Evolutionary conservation across 1,140 invertebrate species (phyloP), one percentile per base, ranked within the genome.

Genomic region (Drosophila mojavensis): DNA sequence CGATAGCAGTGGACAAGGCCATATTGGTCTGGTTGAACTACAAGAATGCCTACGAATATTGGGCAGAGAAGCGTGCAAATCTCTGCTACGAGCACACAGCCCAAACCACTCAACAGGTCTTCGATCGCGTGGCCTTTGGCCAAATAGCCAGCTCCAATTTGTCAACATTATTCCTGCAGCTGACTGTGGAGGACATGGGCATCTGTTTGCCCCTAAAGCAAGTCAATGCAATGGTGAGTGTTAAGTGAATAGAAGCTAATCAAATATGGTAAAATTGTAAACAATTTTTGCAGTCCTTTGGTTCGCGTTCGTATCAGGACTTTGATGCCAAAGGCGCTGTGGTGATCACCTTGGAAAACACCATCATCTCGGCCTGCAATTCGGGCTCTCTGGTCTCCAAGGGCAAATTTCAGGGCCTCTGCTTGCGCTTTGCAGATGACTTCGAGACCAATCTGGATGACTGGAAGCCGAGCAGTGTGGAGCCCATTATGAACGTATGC

Each of bases 11-110:
- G 43, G 98, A 99, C 92, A 97, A 97, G 92, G 98, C 98, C 28
- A 98, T 99, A 69, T 94, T 99, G 1, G 98, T 99, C 7, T 99
- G 98, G 98, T 93, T 99, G 48, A 99, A 99, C 93, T 99, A 99
- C 91, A 99, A 99, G 93, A 99, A 99, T 93, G 98, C 98, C 0
- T 99, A 99, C 88, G 98, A 99, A 91, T 99, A 99, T 93, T 99
- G 98, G 98, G 98, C 98, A 76, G 98, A 99, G 91, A 98, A 99
- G 92, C 93, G 98, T 20, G 95, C 96, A 0, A 97, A 96, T 90
- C 93, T 98, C 2, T 98, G 97, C 82, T 97, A 96, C 75, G 96
- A 98, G 92, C 98, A 24, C 92, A 97, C 10, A 95, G 95, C 53
- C 96, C 97, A 74, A 1, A 54, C 72, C 10, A 67, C 78, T 0